Base-by-base conservation (phyloP, 2,888 invertebrate genomes). In the Sinodicranocentrus sp. region DNA sequence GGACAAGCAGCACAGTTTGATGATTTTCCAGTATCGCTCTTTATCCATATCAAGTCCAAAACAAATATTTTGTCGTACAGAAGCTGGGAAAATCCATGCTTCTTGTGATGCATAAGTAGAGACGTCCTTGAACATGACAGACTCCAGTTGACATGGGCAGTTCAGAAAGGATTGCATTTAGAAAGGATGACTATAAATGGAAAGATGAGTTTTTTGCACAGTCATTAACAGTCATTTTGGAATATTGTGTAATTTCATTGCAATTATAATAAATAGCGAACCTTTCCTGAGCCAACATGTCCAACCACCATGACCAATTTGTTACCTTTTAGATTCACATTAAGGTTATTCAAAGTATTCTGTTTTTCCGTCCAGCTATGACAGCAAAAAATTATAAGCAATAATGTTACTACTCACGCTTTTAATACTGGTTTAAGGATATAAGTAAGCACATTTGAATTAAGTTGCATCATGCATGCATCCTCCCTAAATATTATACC, bases 151-250 rank as follows among this genome's bases (percentile, higher is more conserved):
- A 90, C 5, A 94, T 91, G 0, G 93, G 92, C n/a, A 96, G 90
- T 90, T 96, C 96, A 13, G 94, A 94, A 85, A 96, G 91, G 19
- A 96, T 92, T 73, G 94, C 91, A 89, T 94, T 93, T 10, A 94
- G 90, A 10, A 94, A 89, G 0, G 83, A 83, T 33, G 77, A 63
- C 76, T 79, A 21, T 17, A 33, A 54, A 68, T 68, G 21, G 44
- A 5, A 43, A 5, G 23, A 10, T n/a, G n/a, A n/a, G n/a, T n/a
- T n/a, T n/a, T n/a, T n/a, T n/a, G n/a, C n/a, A n/a, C n/a, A n/a
- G n/a, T n/a, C n/a, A n/a, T n/a, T n/a, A n/a, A n/a, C n/a, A n/a
- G n/a, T n/a, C n/a, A n/a, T n/a, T n/a, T n/a, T n/a, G n/a, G n/a
- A n/a, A n/a, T n/a, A n/a, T n/a, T n/a, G n/a, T n/a, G n/a, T n/a